These are phyloP conservation scores for Hypocryptadius cinnamomeus DNA, from an alignment of 2,113 vertebrate species.

Conservation along the genomic window DNA sequence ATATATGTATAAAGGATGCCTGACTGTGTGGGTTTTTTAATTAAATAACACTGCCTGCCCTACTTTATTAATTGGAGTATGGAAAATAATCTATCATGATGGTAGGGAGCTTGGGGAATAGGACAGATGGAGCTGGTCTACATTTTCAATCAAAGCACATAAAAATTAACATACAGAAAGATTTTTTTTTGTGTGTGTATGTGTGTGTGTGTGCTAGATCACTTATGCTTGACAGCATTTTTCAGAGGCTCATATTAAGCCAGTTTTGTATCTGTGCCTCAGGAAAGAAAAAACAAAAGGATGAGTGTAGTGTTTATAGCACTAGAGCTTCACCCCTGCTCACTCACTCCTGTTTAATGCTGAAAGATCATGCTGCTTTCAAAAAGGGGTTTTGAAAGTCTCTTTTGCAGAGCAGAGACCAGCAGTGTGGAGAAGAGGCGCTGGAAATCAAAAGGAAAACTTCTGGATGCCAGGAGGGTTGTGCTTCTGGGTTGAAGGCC, in stretches of 20 bases:
- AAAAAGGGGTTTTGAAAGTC: neutral
- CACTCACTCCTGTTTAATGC: neutral
- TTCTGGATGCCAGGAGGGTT: neutral
- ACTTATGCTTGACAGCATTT: neutral
- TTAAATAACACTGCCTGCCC: conserved; percentile 54
- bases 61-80: conserved; percentile 56
- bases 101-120: conserved; percentile 44
- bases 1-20: neutral
- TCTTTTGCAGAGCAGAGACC: neutral
- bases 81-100: conserved; percentile 42
- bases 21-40: conserved; percentile 12
- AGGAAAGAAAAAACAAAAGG: neutral
- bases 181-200: neutral
- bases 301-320: neutral
- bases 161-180: conserved; percentile 43
- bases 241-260: conserved; percentile 6
- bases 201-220: neutral
- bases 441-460: neutral
- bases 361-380: neutral
- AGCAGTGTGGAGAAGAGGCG: neutral
- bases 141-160: conserved; percentile 49
- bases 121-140: conserved; percentile 39
- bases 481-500: neutral
- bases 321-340: neutral
- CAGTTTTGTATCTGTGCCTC: conserved; percentile 12